Conservation (phyloP, 2,113 vertebrate species). For the Myiozetetes cayanensis region DNA sequence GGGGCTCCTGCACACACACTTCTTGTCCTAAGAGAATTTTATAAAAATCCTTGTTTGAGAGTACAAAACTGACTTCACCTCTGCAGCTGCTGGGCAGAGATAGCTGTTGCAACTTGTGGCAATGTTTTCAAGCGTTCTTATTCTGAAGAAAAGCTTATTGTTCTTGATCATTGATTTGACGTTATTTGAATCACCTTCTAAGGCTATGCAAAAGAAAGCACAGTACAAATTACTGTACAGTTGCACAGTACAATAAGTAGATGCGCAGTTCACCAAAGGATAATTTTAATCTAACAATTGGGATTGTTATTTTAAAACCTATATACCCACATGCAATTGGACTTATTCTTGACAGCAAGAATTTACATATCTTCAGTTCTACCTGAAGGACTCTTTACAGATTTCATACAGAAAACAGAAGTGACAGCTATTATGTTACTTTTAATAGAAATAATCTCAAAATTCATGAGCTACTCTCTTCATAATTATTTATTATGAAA, state of each 20-base stretch:
- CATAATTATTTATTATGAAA: slow-evolving; percentile 33
- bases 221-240: background rate
- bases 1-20: background rate
- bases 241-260: background rate
- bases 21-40: background rate
- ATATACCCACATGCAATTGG: background rate
- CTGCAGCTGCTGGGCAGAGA: background rate
- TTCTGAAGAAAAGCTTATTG: background rate
- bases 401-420: background rate
- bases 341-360: background rate
- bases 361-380: background rate
- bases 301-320: background rate
- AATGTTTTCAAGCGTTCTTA: background rate
- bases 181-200: background rate
- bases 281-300: background rate
- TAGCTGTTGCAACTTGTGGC: background rate
- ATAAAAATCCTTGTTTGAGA: background rate
- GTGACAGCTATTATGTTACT: background rate
- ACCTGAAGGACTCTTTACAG: background rate
- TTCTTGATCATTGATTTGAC: background rate
- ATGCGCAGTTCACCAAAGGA: background rate
- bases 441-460: slow-evolving; percentile 45
- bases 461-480: background rate
- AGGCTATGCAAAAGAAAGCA: background rate
- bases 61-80: background rate